A percentile compares a stretch with the other conserved stretches of the same genome.
Conservation (phyloP, 2,888 invertebrate species). For the Odontocerum albicorne region DNA sequence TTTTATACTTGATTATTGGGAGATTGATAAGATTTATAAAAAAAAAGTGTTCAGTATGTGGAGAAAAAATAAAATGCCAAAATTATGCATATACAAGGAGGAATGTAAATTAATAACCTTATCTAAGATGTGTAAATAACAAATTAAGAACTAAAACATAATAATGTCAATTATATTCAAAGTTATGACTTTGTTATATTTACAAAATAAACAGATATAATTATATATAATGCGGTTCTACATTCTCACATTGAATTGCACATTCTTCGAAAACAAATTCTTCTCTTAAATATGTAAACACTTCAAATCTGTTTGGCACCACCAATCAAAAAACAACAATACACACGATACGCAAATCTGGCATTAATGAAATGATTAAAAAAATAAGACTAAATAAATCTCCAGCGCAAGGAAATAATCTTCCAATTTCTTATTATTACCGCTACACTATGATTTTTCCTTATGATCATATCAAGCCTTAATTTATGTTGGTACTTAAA, state of each 20-base stretch:
- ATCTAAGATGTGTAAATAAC: not conserved
- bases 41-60: not conserved
- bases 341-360: too few relatives aligned
- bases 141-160: conserved; percentile 3
- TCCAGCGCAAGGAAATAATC: not conserved
- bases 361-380: too few relatives aligned
- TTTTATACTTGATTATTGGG: too few relatives aligned
- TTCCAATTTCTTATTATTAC: not conserved
- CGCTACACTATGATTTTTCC: not conserved
- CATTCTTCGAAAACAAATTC: conserved; percentile 14
- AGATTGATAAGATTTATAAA: too few relatives aligned
- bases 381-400: not conserved
- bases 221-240: conserved; percentile 21
- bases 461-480: conserved; percentile 16
- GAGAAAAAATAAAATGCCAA: not conserved
- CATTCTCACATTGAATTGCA: conserved; percentile 31
- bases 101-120: not conserved
- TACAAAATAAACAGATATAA: conserved; percentile 8
- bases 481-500: conserved; percentile 28
- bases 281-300: not conserved
- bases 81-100: too few relatives aligned
- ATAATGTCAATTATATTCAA: conserved; percentile 2
- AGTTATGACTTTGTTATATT: not conserved
- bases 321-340: conserved; percentile 15
- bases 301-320: conserved; percentile 25